These are phyloP conservation scores for Alviniconcha strummeri DNA, from an alignment of 2,888 invertebrate genomes.

Conservation along the genomic window DNA sequence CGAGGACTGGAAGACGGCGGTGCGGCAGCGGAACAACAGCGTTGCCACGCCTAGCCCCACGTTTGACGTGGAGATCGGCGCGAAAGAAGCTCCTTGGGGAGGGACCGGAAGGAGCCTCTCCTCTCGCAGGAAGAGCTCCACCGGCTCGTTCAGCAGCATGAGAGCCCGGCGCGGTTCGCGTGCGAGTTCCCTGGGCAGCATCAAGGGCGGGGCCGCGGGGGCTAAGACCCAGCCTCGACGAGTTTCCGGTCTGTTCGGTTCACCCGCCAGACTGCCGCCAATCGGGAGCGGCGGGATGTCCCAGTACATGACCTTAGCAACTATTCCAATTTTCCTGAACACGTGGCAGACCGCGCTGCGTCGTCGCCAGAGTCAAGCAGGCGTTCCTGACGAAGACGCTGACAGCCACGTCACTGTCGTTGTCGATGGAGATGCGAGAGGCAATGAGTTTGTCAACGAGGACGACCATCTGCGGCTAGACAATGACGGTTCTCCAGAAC, in stretches of 20 bases:
- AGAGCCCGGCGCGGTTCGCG: not conserved
- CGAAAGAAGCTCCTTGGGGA: not conserved
- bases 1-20: slow-evolving; percentile 3
- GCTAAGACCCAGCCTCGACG: not conserved
- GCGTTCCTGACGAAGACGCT: no score
- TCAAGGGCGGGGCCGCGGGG: not conserved
- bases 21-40: not conserved
- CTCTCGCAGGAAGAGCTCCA: slow-evolving; percentile 1
- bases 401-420: no score
- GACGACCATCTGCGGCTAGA: no score
- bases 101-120: not conserved
- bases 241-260: not conserved
- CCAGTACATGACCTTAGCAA: no score
- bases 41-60: not conserved
- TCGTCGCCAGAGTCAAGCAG: no score
- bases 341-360: no score
- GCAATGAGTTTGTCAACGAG: no score
- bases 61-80: slow-evolving; percentile 20
- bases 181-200: not conserved
- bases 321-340: no score
- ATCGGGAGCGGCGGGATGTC: no score
- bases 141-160: not conserved
- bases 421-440: no score
- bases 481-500: no score
- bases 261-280: not conserved